Evolutionary conservation across 2,113 vertebrate genomes (phyloP).

Genomic region (Condylura cristata): DNA sequence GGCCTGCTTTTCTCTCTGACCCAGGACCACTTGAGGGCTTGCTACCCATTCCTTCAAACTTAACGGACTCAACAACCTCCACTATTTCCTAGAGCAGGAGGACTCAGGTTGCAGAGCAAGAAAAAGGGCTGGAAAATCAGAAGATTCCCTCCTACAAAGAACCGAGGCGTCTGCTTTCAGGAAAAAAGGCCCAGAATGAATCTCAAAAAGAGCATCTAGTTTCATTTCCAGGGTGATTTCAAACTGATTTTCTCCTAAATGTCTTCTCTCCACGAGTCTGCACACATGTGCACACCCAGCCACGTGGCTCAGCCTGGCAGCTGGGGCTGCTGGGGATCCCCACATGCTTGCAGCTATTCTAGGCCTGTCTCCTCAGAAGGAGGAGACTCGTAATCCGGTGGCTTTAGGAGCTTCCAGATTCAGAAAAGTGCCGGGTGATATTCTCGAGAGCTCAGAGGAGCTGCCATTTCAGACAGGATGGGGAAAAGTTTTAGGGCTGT

Average conservation of each 20-base stretch:
- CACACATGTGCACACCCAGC: neutral
- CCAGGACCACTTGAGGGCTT: neutral
- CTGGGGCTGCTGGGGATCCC: conserved; percentile 23
- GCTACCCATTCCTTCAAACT: neutral
- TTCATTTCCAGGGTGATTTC: neutral
- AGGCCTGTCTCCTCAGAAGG: conserved; percentile 32
- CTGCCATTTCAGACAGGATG: neutral
- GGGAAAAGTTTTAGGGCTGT: neutral
- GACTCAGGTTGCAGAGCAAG: neutral
- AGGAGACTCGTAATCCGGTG: neutral
- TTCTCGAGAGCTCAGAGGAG: neutral
- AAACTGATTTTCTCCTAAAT: neutral
- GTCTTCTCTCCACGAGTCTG: neutral
- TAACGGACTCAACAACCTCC: neutral
- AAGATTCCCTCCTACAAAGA: neutral
- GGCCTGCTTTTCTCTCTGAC: neutral
- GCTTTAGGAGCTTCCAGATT: conserved; percentile 1
- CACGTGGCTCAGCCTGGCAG: neutral
- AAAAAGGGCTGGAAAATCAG: neutral
- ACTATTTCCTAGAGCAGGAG: neutral
- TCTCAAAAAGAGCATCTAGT: neutral
- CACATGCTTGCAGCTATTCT: neutral
- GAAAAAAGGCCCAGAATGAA: neutral
- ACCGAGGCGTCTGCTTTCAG: neutral
- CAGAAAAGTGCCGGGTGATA: neutral